Evolutionary conservation across 2,113 vertebrate species (phyloP), one percentile per base, ranked within the genome.

Genomic region (Neopipo cinnamomea): DNA sequence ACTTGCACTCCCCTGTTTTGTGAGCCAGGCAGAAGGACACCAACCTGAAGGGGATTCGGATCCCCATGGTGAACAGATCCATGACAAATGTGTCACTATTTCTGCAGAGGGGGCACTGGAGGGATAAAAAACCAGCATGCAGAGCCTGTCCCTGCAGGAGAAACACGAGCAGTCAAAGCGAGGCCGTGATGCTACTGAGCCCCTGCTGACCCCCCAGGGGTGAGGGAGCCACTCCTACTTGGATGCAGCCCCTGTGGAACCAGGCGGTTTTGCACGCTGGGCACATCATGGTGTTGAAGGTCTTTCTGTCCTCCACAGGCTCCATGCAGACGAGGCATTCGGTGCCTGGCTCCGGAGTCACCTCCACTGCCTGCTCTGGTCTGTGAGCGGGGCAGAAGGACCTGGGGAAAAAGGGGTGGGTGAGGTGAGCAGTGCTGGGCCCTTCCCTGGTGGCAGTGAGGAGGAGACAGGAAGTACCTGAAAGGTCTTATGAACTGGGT

Each of bases 371-470:
- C 72, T 79, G 87, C 49, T 44, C 4, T 12, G 72, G 91, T 33
- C 72, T 3, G 55, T 95, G 87, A 50, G 70, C 19, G 53, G 39
- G 25, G 73, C 91, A 93, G 39, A 35, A 87, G 50, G 61, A 28
- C 3, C 77, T 93, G 8, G 4, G 24, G 24, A 5, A 9, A 49
- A 13, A 61, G 5, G 30, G 15, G 20, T 22, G 23, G 12, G 12
- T 2, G 18, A 49, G 25, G 5, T 20, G 31, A 47, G 10, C 44
- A 46, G 15, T 4, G 14, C 14, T 6, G 24, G 11, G 4, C 37
- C 33, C 20, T 25, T 52, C 56, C 8, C 3, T 0, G 1, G 8
- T 2, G 5, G 7, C 0, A 6, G 2, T 1, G 1, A 44, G 19
- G 4, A 58, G 4, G 2, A 8, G 9, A 18, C 14, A 12, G 18